Base-by-base conservation (phyloP, 2,888 invertebrate species). In the Dioctria rufipes region DNA sequence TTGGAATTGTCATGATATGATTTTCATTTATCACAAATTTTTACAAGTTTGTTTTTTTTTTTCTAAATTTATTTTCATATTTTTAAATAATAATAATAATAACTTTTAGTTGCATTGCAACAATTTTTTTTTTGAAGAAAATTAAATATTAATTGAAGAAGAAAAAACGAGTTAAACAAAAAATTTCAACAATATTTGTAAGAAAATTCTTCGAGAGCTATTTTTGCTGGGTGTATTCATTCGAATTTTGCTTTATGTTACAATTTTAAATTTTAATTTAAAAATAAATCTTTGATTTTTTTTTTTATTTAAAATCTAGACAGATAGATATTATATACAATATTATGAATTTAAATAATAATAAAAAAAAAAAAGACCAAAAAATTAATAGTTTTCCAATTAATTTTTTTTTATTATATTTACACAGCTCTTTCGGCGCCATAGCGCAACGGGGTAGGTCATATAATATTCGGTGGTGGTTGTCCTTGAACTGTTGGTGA, bases 381-480 rank as follows among this genome's bases (percentile, higher is more conserved):
- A 60, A 60, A 5, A 60, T n/a, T 5, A 60, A 60, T 3, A 60
- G n/a, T 25, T 25, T 25, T 25, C 2, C n/a, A 13, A 5, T n/a
- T 25, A 13, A 60, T 60, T 25, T 63, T 8, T n/a, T 6, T 37
- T 3, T 3, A 39, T 63, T 54, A 61, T 54, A 66, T 83, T 85
- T 84, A 88, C 80, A 88, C 87, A 84, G 87, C 87, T 83, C 87
- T 87, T 84, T 87, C 88, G 83, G 88, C 87, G 85, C 88, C 88
- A 84, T 86, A 89, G 86, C 89, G 89, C 86, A 89, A 83, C 51
- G 89, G 89, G 87, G 89, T 89, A 85, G 89, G 89, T 89, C 89
- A 89, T 87, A 89, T 89, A 83, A 89, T 87, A 84, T 88, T 89
- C 3, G 88, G 87, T 61, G 88, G 86, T 51, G 86, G 86, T 81